Percentiles rank a stretch among this genome's conserved stretches.
phyloP scores from a whole-genome alignment of 1,140 invertebrate genomes.

The Procambarus virginalis region DNA sequence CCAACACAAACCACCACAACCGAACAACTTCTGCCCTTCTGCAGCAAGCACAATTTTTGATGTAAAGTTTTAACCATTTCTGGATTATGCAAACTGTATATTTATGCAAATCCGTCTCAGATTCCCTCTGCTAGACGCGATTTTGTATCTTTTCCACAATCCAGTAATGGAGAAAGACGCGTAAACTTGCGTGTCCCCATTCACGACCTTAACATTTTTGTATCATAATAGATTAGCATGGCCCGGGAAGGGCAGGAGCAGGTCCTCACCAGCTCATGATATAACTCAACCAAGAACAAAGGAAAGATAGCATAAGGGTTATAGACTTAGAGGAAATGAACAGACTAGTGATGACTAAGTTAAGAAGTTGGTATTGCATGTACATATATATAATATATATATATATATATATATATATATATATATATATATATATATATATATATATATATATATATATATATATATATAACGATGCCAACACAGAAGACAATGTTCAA shows the following conservation, averaged over 20 bases:
- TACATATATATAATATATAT: no score
- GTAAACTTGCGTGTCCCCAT: background rate
- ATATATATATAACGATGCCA: no score
- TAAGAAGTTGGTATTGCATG: no score
- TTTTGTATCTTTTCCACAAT: slow-evolving; percentile 48
- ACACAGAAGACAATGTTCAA: no score
- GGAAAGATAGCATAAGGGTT: no score
- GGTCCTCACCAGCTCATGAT: no score
- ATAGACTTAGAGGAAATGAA: no score
- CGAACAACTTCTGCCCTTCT: background rate
- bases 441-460: no score
- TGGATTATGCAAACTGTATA: slow-evolving; percentile 61
- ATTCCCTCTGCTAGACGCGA: slow-evolving; percentile 44
- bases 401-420: no score
- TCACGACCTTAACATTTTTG: slow-evolving; percentile 5
- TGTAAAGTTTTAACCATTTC: slow-evolving; percentile 52
- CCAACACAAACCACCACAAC: background rate
- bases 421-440: no score
- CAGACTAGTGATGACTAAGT: no score
- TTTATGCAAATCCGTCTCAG: slow-evolving; percentile 56
- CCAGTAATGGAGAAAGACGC: slow-evolving; percentile 21
- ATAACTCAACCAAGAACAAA: no score
- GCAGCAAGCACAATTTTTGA: slow-evolving; percentile 49
- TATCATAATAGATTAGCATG: slow-evolving; percentile 26
- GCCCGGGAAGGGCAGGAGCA: background rate